These are phyloP conservation scores for Caenorhabditis wallacei DNA, from an alignment of 2,888 invertebrate species.

Conservation along the genomic window DNA sequence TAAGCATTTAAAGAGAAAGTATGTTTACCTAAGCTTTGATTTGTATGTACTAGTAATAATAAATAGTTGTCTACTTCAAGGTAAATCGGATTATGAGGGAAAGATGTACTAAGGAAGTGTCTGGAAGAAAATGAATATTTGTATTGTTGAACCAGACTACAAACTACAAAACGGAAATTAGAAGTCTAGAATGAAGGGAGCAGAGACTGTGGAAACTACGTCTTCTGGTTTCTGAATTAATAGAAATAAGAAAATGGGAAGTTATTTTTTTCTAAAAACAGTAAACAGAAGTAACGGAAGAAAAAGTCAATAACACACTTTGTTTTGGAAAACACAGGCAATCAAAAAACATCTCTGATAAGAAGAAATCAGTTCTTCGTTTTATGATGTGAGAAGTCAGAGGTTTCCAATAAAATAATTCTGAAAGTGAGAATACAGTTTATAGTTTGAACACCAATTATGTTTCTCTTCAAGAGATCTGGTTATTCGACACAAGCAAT, in stretches of 20 bases:
- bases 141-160: neutral
- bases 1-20: conserved; percentile 20
- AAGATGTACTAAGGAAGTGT: neutral
- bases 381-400: too few species aligned
- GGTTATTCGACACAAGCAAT: neutral
- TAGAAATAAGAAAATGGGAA: neutral
- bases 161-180: neutral
- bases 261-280: neutral
- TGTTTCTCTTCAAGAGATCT: neutral
- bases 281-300: neutral
- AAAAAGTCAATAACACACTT: neutral
- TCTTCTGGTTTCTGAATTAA: neutral
- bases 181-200: too few species aligned
- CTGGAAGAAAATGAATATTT: conserved; percentile 2
- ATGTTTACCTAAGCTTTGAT: conserved; percentile 40
- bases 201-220: too few species aligned
- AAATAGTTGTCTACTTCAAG: conserved; percentile 26
- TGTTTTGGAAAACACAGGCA: neutral
- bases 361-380: conserved; percentile 4
- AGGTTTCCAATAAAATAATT: neutral
- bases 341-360: conserved; percentile 1
- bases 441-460: neutral
- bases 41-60: conserved; percentile 22
- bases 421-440: neutral
- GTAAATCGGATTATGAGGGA: conserved; percentile 16